Base-by-base conservation (phyloP, 2,888 invertebrate species). In the Dryobota labecula region DNA sequence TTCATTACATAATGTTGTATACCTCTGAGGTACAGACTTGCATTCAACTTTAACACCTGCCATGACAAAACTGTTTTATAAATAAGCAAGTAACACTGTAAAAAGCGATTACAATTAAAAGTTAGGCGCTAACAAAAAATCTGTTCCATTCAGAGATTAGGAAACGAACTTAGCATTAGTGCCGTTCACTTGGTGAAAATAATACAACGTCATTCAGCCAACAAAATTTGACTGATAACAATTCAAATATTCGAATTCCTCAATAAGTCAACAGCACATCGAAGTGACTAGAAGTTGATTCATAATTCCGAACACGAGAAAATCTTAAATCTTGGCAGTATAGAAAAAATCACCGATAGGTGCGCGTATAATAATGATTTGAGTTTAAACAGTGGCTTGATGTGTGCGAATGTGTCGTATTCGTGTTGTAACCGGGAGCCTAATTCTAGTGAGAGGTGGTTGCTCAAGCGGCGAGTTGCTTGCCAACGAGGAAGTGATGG, bases 401-500 rank as follows among this genome's bases (percentile, higher is more conserved):
- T 84, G 79, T 86, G 76, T 82, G 82, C 76, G 80, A 84, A 84
- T 82, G 80, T 84, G 83, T 65, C 74, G 87, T 92, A 91, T 91
- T 65, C 74, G 87, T 92, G 91, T 91, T 88, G 93, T 90, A 93
- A 93, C 85, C 86, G 85, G 88, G 91, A 89, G 91, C 92, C 93
- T 92, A 92, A 93, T 93, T 94, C 93, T 90, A 91, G 95, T 94
- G 94, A 94, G 94, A 94, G 95, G 95, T 87, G 89, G 90, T 94
- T 95, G 89, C 93, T 85, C 89, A 94, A 94, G 93, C 83, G 92
- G 85, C 82, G 81, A 74, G 73, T 74, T 83, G 90, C 90, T 93
- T 92, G 92, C 92, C 92, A 92, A 94, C 92, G 78, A 95, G 95
- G 95, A 95, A 95, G 94, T 91, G 92, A 94, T 92, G 93, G 93